Percentiles rank a stretch among this genome's conserved stretches.
phyloP scores from a whole-genome alignment of 1,140 invertebrate species.

The Chymomyza costata region DNA sequence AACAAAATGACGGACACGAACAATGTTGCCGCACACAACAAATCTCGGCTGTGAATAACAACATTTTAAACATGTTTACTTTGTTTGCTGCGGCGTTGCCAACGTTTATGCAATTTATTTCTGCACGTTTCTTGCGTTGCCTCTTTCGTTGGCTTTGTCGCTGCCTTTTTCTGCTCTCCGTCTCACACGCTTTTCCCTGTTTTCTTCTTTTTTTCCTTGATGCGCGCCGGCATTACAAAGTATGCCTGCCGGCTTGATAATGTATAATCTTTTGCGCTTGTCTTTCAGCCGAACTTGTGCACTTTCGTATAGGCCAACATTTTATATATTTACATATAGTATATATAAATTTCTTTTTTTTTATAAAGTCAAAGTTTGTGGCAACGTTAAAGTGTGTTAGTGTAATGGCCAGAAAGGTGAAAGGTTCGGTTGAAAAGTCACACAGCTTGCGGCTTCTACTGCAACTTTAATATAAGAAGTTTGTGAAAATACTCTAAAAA shows the following conservation, averaged over 20 bases:
- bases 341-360: too few relatives aligned
- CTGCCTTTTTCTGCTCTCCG: conserved; percentile 11
- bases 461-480: conserved; percentile 56
- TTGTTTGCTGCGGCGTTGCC: conserved; percentile 40
- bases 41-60: conserved; percentile 50
- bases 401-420: too few relatives aligned
- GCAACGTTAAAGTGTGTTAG: too few relatives aligned
- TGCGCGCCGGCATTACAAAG: conserved; percentile 57
- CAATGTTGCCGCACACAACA: conserved; percentile 1
- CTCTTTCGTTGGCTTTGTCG: not conserved
- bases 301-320: conserved; percentile 1
- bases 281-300: conserved; percentile 38
- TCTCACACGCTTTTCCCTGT: too few relatives aligned
- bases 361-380: too few relatives aligned
- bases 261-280: conserved; percentile 68
- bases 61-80: conserved; percentile 70
- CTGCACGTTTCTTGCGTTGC: conserved; percentile 33
- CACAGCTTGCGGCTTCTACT: conserved; percentile 33
- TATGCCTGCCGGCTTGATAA: conserved; percentile 58
- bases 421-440: conserved; percentile 46
- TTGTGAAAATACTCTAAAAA: conserved; percentile 27
- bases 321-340: too few relatives aligned
- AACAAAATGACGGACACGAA: conserved; percentile 7
- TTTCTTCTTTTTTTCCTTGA: conserved; percentile 3
- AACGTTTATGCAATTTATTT: conserved; percentile 69